phyloP scores from a whole-genome alignment of 2,113 vertebrate species.

The Misgurnus mizolepis region DNA sequence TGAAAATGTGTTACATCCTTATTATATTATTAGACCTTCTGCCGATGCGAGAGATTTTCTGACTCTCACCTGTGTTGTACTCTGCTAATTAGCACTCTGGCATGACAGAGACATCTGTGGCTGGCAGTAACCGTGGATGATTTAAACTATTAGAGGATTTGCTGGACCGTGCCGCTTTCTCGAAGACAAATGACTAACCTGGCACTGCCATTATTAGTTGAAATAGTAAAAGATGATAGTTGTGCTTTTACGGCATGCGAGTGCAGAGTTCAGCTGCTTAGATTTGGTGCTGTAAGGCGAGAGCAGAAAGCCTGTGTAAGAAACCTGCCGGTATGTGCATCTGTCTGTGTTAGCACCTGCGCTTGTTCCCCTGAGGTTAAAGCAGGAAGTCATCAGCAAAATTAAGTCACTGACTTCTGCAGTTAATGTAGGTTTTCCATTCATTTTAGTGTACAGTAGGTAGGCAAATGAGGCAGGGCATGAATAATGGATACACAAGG shows the following conservation, averaged over 20 bases:
- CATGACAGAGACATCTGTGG: constrained; percentile 53
- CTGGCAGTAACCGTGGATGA: constrained; percentile 19
- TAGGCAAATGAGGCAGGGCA: not conserved
- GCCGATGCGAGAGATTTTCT: constrained; percentile 37
- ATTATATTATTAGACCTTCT: constrained; percentile 37
- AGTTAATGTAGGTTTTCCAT: not conserved
- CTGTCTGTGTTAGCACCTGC: constrained; percentile 24
- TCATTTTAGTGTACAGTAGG: not conserved
- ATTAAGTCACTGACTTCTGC: constrained; percentile 3
- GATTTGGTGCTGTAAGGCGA: not conserved
- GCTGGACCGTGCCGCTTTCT: constrained; percentile 41
- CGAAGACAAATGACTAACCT: constrained; percentile 45
- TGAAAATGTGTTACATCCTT: constrained; percentile 26
- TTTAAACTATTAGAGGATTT: constrained; percentile 48
- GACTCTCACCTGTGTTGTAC: constrained; percentile 42
- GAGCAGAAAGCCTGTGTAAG: not conserved
- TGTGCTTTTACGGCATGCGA: not conserved
- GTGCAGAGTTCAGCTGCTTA: constrained; percentile 17
- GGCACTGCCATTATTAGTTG: constrained; percentile 23
- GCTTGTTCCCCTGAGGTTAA: constrained; percentile 24
- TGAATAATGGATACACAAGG: not conserved
- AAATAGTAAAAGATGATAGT: not conserved
- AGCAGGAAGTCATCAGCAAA: constrained; percentile 35
- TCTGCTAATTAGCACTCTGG: constrained; percentile 50
- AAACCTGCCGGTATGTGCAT: constrained; percentile 17